Evolutionary conservation across 2,113 vertebrate genomes (phyloP).

Genomic region (Lycocorax pyrrhopterus): DNA sequence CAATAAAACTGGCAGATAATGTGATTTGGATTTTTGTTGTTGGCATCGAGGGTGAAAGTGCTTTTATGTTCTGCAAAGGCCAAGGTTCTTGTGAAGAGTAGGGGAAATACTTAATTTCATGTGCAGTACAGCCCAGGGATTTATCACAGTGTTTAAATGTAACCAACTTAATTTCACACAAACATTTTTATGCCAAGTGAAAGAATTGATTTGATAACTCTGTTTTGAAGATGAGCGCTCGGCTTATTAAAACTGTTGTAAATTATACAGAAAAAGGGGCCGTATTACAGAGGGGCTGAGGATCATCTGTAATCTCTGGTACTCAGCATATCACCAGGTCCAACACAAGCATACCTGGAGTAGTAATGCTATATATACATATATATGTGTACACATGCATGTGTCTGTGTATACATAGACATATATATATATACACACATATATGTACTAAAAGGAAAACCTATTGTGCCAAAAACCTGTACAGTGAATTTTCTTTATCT

Average conservation of each 20-base stretch:
- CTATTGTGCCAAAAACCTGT: not conserved
- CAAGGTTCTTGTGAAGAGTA: constrained; percentile 1
- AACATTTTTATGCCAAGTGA: constrained; percentile 53
- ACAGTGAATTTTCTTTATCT: not conserved
- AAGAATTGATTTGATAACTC: constrained; percentile 51
- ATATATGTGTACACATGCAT: not conserved
- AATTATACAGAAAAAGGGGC: not conserved
- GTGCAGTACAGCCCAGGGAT: not conserved
- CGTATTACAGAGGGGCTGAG: not conserved
- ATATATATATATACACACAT: too few relatives aligned
- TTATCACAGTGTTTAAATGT: constrained; percentile 54
- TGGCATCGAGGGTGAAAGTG: not conserved
- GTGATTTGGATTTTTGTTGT: constrained; percentile 24
- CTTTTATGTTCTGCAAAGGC: not conserved
- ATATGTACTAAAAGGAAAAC: not conserved
- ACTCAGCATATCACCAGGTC: not conserved
- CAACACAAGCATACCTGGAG: not conserved
- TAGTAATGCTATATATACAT: not conserved
- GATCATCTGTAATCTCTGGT: not conserved
- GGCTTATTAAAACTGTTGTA: constrained; percentile 19
- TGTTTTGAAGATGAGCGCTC: constrained; percentile 16
- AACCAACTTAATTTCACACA: constrained; percentile 62
- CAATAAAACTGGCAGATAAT: constrained; percentile 23
- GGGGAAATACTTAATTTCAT: constrained; percentile 21
- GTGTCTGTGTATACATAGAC: not conserved